A percentile compares a stretch with the other conserved stretches of the same genome.
Conservation (phyloP, 2,113 vertebrate genomes). For the Oryzias curvinotus region DNA sequence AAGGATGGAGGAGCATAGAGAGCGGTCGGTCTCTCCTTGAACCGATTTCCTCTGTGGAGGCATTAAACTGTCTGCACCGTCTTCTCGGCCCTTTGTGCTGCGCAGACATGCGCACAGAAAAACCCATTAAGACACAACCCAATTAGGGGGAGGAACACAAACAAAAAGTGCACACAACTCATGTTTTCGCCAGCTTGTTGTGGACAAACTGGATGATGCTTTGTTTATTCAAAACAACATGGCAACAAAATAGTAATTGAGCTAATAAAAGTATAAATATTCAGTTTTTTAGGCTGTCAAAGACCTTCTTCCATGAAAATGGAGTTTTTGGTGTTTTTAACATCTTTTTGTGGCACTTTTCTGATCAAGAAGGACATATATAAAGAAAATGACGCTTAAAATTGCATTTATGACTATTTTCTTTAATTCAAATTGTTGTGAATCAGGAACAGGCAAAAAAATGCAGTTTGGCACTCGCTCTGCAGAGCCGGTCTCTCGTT, state of each 20-base stretch:
- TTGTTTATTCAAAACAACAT: conserved; percentile 50
- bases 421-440: too few species aligned
- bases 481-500: conserved; percentile 16
- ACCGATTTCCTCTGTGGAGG: conserved; percentile 60
- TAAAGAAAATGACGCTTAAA: too few species aligned
- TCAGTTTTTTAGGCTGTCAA: too few species aligned
- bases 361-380: too few species aligned
- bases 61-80: conserved; percentile 59
- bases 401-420: too few species aligned
- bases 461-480: conserved; percentile 7
- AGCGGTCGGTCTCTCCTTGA: conserved; percentile 63
- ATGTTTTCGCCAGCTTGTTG: conserved; percentile 39
- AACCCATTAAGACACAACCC: conserved; percentile 49
- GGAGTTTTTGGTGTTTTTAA: too few species aligned
- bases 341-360: too few species aligned
- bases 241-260: conserved; percentile 29
- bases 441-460: too few species aligned
- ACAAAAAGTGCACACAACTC: conserved; percentile 30
- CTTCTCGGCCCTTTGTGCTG: conserved; percentile 50
- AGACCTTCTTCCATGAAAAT: too few species aligned
- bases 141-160: conserved; percentile 55
- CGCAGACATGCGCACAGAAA: conserved; percentile 8
- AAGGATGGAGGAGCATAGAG: conserved; percentile 44
- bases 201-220: conserved; percentile 23
- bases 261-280: conserved; percentile 17